Conservation (phyloP, 2,113 vertebrate species). For the Herpetotheres cachinnans region DNA sequence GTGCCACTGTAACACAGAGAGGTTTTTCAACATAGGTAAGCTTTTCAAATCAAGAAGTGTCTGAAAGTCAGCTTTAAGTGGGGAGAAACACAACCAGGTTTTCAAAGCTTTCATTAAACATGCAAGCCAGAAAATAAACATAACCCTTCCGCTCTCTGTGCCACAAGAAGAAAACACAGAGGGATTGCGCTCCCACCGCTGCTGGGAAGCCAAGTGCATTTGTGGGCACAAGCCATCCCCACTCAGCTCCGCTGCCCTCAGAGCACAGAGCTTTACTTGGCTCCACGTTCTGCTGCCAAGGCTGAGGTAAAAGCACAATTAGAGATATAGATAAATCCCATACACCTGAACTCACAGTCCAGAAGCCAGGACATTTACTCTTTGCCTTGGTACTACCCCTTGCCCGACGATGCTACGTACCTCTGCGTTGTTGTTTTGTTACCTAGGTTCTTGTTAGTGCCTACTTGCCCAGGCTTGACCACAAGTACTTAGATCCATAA, state of each 20-base stretch:
- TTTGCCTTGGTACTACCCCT: not conserved
- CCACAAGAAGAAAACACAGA: not conserved
- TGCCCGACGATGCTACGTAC: not conserved
- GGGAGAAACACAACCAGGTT: not conserved
- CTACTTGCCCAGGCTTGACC: not conserved
- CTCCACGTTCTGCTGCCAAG: not conserved
- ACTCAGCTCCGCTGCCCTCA: not conserved
- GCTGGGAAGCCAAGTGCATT: not conserved
- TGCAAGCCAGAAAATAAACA: not conserved
- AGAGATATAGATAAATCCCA: not conserved
- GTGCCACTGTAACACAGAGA: not conserved
- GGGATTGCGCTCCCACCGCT: accelerated
- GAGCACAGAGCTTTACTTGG: not conserved
- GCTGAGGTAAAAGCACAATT: not conserved
- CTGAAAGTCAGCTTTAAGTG: not conserved
- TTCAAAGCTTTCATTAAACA: not conserved
- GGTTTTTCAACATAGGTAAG: not conserved
- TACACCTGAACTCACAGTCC: not conserved
- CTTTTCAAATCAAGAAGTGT: not conserved
- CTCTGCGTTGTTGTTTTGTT: not conserved
- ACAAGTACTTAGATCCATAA: not conserved
- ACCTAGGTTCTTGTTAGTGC: not conserved
- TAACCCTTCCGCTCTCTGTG: not conserved
- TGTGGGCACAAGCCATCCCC: not conserved
- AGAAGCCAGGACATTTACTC: not conserved